These are phyloP conservation scores for Netelia inedita DNA, from an alignment of 2,888 invertebrate genomes.

Conservation along the genomic window DNA sequence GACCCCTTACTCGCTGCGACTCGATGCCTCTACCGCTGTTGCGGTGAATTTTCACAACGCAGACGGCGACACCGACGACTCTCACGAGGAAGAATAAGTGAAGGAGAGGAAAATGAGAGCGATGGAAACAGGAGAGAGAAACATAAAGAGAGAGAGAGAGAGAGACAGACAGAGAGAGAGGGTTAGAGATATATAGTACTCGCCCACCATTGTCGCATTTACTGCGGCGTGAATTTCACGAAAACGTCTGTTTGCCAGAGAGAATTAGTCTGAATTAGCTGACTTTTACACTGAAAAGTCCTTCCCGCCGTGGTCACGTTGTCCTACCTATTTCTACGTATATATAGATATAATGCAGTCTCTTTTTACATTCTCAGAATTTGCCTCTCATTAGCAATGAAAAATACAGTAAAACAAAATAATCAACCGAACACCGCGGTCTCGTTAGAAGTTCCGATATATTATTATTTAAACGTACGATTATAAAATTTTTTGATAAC, in stretches of 20 bases:
- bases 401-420: background rate
- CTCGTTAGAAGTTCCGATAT: too few species aligned
- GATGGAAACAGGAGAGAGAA: constrained; percentile 28
- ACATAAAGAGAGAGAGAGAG: constrained; percentile 41
- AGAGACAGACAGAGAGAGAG: constrained; percentile 19
- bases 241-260: constrained; percentile 65
- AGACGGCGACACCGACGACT: constrained; percentile 47
- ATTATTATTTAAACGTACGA: too few species aligned
- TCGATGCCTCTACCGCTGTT: constrained; percentile 54
- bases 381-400: constrained; percentile 22
- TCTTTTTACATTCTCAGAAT: constrained; percentile 32
- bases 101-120: constrained; percentile 45
- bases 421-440: background rate
- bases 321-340: background rate
- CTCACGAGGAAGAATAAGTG: constrained; percentile 41
- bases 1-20: constrained; percentile 14
- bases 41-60: constrained; percentile 63
- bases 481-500: background rate
- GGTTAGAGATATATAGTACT: constrained; percentile 13
- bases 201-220: constrained; percentile 67
- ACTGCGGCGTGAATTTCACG: constrained; percentile 70
- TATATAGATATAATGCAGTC: constrained; percentile 12
- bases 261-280: constrained; percentile 60
- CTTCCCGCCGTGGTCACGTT: constrained; percentile 13
- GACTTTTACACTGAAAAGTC: constrained; percentile 66